Evolutionary conservation across 2,113 vertebrate genomes (phyloP), one percentile per base, ranked within the genome.

Genomic region (Telmatochromis sp.): DNA sequence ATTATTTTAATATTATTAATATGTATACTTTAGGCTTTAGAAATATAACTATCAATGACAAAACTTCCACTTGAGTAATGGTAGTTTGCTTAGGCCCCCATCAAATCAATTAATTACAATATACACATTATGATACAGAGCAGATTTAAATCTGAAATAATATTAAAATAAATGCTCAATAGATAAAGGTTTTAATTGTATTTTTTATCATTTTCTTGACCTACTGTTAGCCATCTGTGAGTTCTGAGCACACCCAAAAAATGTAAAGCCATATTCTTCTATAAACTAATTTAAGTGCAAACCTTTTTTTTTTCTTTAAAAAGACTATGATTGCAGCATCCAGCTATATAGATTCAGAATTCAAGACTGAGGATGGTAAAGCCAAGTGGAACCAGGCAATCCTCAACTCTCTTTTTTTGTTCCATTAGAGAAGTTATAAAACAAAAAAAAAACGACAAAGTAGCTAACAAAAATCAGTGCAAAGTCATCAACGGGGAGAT

Each of bases 81-180:
- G 96, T 97, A 95, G 85, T 92, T 95, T 96, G 94, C 93, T 95
- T 96, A 95, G 95, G 95, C 91, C 93, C 96, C 96, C 94, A 92
- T 95, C 95, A 96, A 96, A 94, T 96, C 93, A 95, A 92, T 95
- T 96, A 95, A 96, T 97, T 95, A 96, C 96, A 97, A 95, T 96
- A 96, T 96, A 97, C 96, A 97, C 97, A 96, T 95, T 97, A 97
- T 96, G 92, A 96, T 97, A 98, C 97, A 98, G 95, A 97, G 96
- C 93, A 85, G 91, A 97, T 91, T 95, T 96, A 94, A 95, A 96
- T 95, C 96, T 96, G 95, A 97, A 97, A 97, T 96, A 96, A 97
- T 98, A 98, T 97, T 97, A 98, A 98, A 98, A 98, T 97, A 97
- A 97, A 98, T 95, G 97, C 96, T 97, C 97, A 97, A 98, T 97